Percentiles rank a stretch among this genome's conserved stretches.
Conservation (phyloP, 2,113 vertebrate species). For the Xenopus borealis region DNA sequence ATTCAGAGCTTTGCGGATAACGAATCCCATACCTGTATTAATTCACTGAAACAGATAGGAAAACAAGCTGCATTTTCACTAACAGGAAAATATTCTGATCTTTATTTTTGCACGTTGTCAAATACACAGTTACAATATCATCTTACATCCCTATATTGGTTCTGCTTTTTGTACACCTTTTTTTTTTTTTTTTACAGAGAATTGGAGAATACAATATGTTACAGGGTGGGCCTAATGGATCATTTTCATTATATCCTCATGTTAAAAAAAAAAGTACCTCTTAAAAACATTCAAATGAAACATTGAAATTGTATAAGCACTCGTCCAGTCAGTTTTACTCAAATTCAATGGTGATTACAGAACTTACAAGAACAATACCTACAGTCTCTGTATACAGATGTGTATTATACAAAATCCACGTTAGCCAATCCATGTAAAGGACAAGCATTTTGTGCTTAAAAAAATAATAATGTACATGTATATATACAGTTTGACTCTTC, state of each 20-base stretch:
- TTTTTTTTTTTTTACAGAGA: constrained; percentile 75
- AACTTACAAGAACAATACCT: constrained; percentile 76
- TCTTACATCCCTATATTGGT: constrained; percentile 85
- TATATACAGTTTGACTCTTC: constrained; percentile 70
- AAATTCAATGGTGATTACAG: constrained; percentile 77
- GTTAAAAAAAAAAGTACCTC: constrained; percentile 74
- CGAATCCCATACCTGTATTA: too few relatives aligned
- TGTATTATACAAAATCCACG: constrained; percentile 74
- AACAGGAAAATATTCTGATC: constrained; percentile 90
- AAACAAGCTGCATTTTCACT: constrained; percentile 39
- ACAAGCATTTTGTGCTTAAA: constrained; percentile 71
- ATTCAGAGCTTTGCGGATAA: too few relatives aligned
- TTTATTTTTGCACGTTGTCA: constrained; percentile 92
- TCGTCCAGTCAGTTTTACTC: constrained; percentile 73
- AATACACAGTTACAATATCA: constrained; percentile 92
- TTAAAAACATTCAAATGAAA: constrained; percentile 84
- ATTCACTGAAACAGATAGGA: too few relatives aligned
- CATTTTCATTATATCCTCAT: constrained; percentile 92
- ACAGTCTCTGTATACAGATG: constrained; percentile 73
- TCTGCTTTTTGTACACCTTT: constrained; percentile 75
- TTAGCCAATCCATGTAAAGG: constrained; percentile 70
- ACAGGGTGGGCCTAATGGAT: constrained; percentile 96
- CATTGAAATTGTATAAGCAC: constrained; percentile 67
- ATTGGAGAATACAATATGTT: constrained; percentile 84
- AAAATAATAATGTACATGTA: constrained; percentile 58